Evolutionary conservation across 2,113 vertebrate genomes (phyloP), one percentile per base, ranked within the genome.

Genomic region (Progne subis): DNA sequence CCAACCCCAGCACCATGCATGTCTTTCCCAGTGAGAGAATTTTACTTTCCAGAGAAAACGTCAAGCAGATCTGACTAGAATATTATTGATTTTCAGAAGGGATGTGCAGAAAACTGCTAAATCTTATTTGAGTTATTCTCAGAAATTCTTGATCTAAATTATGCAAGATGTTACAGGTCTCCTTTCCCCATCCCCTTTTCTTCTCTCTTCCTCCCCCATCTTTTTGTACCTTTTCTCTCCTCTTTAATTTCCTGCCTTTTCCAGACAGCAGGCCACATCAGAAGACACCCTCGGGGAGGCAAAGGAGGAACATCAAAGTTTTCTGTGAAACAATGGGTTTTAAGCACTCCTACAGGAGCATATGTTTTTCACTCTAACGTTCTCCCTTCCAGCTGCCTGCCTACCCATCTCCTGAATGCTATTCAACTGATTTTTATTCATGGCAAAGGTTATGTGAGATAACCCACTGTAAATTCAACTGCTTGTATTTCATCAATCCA

Each of bases 201-300:
- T 53, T 55, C 37, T 78, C 37, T 60, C 46, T 52, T 74, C 39
- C 50, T 41, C 15, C 11, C 12, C 10, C 23, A 11, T 20, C n/a
- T 70, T 89, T 89, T 74, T 64, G 34, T 21, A 43, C 26, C 23
- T 68, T 74, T 88, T 44, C 70, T 12, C 24, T 34, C 26, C 37
- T 67, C 39, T 80, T 90, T 60, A 39, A 79, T 82, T 88, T 77
- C 37, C 24, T 71, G 6, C 47, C 59, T 74, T 86, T 94, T 89
- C 15, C 53, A 57, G 37, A 49, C 53, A 68, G n/a, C 21, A 84
- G 31, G 56, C 91, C 82, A 84, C 47, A 78, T 8, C 43, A 71
- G 60, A 92, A 71, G 37, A 84, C 47, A 50, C 10, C 18, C 77
- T 68, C 49, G 71, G 19, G 28, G n/a, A 89, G 57, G 31, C 34